Conservation (phyloP, 1,140 invertebrate species). For the Trachymyrmex septentrionalis region DNA sequence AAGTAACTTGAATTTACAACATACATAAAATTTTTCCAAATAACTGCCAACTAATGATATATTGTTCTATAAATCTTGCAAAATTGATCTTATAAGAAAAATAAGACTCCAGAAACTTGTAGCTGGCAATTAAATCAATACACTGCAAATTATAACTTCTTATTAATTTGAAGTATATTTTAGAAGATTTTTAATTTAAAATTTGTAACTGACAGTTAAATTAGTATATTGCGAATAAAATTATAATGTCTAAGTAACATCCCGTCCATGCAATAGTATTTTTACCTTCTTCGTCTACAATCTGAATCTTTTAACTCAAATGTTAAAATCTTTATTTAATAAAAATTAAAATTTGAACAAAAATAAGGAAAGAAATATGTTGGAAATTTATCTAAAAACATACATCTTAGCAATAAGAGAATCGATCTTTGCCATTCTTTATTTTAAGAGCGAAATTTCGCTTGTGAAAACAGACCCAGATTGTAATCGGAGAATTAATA, state of each 20-base stretch:
- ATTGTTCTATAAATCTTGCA: background rate
- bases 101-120: background rate
- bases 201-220: background rate
- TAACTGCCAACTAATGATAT: background rate
- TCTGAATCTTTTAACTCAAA: too few species aligned
- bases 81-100: background rate
- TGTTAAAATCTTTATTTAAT: too few species aligned
- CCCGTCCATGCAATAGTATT: too few species aligned
- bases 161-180: slow-evolving; percentile 2
- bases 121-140: background rate
- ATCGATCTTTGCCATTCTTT: too few species aligned
- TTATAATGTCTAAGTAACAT: too few species aligned
- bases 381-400: too few species aligned
- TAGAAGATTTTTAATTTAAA: background rate
- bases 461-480: background rate
- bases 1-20: background rate
- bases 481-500: background rate
- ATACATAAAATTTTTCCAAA: background rate
- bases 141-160: background rate
- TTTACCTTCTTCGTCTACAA: too few species aligned
- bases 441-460: too few species aligned
- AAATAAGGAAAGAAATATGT: too few species aligned
- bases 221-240: too few species aligned
- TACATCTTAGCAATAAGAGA: too few species aligned
- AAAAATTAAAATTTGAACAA: too few species aligned